phyloP scores from a whole-genome alignment of 2,888 invertebrate species.

The Rhimphoctona megacephalus region DNA sequence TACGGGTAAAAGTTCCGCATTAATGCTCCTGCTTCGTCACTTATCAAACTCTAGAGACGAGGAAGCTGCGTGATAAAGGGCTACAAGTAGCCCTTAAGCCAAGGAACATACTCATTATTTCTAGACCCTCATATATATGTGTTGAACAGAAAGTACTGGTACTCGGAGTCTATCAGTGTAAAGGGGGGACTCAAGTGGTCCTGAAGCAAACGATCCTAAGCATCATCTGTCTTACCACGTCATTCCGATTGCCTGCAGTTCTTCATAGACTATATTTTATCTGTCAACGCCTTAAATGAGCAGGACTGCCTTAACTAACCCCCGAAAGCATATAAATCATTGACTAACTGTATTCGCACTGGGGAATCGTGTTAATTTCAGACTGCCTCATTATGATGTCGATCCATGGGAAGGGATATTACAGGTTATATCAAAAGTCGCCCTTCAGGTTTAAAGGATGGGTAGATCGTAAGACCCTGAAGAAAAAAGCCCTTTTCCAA shows the following conservation, averaged over 20 bases:
- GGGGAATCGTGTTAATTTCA: background rate
- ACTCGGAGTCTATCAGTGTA: background rate
- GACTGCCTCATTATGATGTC: background rate
- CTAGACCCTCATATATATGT: background rate
- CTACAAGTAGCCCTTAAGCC: slow-evolving; percentile 13
- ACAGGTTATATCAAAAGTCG: background rate
- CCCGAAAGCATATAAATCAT: background rate
- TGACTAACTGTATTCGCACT: background rate
- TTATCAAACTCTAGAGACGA: slow-evolving; percentile 5
- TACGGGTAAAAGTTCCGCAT: background rate
- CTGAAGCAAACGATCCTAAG: slow-evolving; percentile 4
- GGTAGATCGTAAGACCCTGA: background rate
- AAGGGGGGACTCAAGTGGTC: slow-evolving; percentile 4
- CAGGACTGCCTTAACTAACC: background rate
- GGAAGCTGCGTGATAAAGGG: background rate
- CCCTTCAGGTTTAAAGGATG: background rate
- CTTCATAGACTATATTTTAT: background rate
- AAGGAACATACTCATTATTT: slow-evolving; percentile 15
- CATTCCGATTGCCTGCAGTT: background rate
- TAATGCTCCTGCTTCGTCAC: slow-evolving; percentile 1
- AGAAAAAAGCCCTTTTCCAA: background rate
- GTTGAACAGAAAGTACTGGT: slow-evolving; percentile 1
- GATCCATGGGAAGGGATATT: background rate
- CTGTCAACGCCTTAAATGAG: background rate
- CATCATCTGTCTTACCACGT: background rate